Evolutionary conservation across 2,888 invertebrate species (phyloP).

Genomic region (Mythimna lalbum): DNA sequence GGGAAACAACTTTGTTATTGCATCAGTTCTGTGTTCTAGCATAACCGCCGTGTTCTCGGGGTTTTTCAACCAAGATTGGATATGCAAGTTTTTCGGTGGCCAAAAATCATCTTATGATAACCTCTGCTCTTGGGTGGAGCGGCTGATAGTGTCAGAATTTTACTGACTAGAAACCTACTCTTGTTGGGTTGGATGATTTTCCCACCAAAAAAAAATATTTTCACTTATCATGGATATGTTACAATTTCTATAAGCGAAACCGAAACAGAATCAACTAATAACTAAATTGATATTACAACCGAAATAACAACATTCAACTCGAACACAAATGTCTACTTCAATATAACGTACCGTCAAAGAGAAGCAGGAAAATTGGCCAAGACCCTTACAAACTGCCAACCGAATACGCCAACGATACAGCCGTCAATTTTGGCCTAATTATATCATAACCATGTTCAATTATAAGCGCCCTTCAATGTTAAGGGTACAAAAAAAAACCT

Average conservation of each 20-base stretch:
- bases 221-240: background rate
- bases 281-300: background rate
- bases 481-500: slow-evolving; percentile 11
- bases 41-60: too few species aligned
- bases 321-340: background rate
- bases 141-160: too few species aligned
- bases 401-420: background rate
- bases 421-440: slow-evolving; percentile 46
- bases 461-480: slow-evolving; percentile 31
- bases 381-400: background rate
- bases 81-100: too few species aligned
- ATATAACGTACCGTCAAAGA: background rate
- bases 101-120: too few species aligned
- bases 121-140: too few species aligned
- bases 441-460: slow-evolving; percentile 44
- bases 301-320: background rate
- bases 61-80: too few species aligned
- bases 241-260: background rate
- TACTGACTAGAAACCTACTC: too few species aligned
- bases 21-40: too few species aligned
- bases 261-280: background rate
- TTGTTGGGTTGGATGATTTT: too few species aligned
- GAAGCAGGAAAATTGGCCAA: slow-evolving; percentile 4
- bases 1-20: background rate
- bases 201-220: too few species aligned